Conservation (phyloP, 2,797 vertebrate genomes). For the Momotus momota region DNA sequence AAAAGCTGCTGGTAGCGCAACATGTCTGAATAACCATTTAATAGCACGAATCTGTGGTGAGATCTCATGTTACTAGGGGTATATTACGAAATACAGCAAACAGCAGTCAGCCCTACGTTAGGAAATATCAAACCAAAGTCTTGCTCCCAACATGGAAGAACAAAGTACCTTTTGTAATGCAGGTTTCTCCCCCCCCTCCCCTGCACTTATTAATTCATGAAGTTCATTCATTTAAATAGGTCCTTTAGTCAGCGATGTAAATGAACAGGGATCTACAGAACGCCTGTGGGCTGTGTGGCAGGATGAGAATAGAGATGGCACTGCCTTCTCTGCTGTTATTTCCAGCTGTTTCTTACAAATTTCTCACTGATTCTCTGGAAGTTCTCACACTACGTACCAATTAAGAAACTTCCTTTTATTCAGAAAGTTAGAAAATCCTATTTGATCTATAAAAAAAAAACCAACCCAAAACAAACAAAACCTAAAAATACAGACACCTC, state of each 20-base stretch:
- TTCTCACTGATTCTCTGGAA: background rate
- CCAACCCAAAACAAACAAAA: background rate
- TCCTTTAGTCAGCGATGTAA: constrained; percentile 50
- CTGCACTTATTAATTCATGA: constrained; percentile 49
- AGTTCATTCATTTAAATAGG: constrained; percentile 65
- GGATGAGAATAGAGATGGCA: constrained; percentile 51
- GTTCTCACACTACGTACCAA: background rate
- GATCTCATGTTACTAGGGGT: constrained; percentile 33
- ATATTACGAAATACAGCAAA: constrained; percentile 20
- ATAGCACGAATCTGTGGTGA: background rate
- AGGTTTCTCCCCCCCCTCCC: background rate
- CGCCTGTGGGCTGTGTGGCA: background rate
- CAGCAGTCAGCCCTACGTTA: background rate
- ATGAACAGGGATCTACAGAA: constrained; percentile 42
- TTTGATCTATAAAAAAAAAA: background rate
- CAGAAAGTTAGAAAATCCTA: background rate
- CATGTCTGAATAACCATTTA: constrained; percentile 42
- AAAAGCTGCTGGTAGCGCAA: background rate
- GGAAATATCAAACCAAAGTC: constrained; percentile 53
- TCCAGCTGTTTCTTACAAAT: constrained; percentile 34
- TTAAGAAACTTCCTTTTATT: background rate
- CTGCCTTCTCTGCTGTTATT: constrained; percentile 26
- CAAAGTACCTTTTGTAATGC: constrained; percentile 63
- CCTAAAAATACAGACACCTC: background rate
- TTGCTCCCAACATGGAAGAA: constrained; percentile 23